Evolutionary conservation across 2,113 vertebrate genomes (phyloP).

Genomic region (Stegostoma tigrinum): DNA sequence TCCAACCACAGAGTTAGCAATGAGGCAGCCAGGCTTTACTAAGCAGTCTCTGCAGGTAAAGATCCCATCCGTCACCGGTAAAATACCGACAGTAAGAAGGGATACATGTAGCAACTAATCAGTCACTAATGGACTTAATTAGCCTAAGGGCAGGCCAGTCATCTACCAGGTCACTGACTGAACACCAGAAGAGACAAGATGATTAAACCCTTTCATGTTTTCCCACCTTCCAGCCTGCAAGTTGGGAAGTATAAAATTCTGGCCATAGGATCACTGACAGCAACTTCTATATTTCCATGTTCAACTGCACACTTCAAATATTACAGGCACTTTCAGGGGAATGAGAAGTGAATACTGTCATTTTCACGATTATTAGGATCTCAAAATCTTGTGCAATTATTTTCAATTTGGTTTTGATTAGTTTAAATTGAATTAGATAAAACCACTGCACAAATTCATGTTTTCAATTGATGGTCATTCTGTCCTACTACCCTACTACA

Average conservation of each 20-base stretch:
- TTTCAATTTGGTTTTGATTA: neutral
- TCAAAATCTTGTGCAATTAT: neutral
- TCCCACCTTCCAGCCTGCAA: neutral
- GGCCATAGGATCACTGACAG: too few species aligned
- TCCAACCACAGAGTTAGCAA: neutral
- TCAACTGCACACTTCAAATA: too few species aligned
- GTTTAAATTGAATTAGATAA: neutral
- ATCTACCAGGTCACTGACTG: neutral
- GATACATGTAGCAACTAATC: neutral
- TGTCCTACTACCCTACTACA: too few species aligned
- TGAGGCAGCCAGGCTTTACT: too few species aligned
- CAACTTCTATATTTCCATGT: too few species aligned
- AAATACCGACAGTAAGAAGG: neutral
- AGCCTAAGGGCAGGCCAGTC: neutral
- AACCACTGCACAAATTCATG: neutral
- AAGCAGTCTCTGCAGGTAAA: neutral
- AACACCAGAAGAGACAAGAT: neutral
- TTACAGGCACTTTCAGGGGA: too few species aligned
- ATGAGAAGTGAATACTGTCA: too few species aligned
- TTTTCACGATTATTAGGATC: too few species aligned
- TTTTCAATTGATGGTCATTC: neutral
- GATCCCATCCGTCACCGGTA: neutral
- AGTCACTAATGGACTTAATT: neutral
- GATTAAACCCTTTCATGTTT: neutral
- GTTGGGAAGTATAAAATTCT: too few species aligned